A percentile compares a stretch with the other conserved stretches of the same genome.
phyloP scores from a whole-genome alignment of 1,140 invertebrate genomes.

The Drosophila navojoa region DNA sequence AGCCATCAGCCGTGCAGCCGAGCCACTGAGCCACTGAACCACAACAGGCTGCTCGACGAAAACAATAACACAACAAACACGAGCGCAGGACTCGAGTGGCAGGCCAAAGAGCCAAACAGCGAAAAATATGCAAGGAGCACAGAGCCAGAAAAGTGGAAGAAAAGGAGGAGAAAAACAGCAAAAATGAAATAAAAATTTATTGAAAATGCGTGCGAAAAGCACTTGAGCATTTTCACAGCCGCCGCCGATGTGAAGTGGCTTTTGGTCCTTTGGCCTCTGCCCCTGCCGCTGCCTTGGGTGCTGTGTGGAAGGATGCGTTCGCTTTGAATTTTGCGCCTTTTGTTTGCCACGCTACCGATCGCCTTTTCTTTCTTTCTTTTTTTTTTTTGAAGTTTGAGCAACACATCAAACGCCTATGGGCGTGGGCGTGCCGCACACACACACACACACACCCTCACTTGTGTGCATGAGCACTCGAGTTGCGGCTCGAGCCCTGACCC shows the following conservation, averaged over 20 bases:
- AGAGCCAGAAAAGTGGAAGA: background rate
- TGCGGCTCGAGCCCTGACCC: background rate
- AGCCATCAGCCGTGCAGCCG: background rate
- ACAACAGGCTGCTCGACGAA: conserved; percentile 6
- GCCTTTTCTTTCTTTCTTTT: conserved; percentile 51
- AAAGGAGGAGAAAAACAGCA: background rate
- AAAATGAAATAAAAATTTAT: conserved; percentile 41
- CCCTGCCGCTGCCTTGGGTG: background rate
- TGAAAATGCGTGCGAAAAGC: conserved; percentile 65
- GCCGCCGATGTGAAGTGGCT: conserved; percentile 36
- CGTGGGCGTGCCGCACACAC: conserved; percentile 32
- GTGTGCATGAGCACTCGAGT: conserved; percentile 62
- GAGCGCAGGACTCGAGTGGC: conserved; percentile 9
- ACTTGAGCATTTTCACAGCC: conserved; percentile 49
- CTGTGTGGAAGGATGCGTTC: conserved; percentile 1
- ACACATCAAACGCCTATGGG: conserved; percentile 52
- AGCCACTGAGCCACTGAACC: conserved; percentile 13
- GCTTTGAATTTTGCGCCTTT: conserved; percentile 41
- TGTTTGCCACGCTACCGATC: conserved; percentile 15
- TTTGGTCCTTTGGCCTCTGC: conserved; percentile 2
- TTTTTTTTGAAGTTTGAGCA: conserved; percentile 1
- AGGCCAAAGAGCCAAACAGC: background rate
- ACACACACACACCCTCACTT: conserved; percentile 42
- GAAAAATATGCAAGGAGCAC: conserved; percentile 12
- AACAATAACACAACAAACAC: conserved; percentile 31